Conservation (phyloP, 2,888 invertebrate species). For the Acanthosepion lycidas region DNA sequence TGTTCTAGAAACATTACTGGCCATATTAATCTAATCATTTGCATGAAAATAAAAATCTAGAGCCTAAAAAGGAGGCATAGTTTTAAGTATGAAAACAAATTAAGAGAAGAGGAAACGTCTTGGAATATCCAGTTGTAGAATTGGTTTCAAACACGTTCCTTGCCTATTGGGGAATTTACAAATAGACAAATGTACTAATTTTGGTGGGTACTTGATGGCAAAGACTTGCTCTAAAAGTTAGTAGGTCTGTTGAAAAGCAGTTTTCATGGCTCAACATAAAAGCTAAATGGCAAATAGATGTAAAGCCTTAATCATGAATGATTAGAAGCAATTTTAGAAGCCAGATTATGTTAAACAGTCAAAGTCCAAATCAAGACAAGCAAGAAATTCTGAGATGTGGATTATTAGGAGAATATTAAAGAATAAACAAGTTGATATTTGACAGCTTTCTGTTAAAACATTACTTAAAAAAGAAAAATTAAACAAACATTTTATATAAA, state of each 20-base stretch:
- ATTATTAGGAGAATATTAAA: background rate
- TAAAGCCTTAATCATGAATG: background rate
- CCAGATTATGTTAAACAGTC: background rate
- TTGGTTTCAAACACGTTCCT: background rate
- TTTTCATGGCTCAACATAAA: background rate
- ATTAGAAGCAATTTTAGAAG: background rate
- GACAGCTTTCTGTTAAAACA: background rate
- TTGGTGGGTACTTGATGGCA: background rate
- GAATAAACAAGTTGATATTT: background rate
- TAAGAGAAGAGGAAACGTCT: no score
- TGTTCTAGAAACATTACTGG: background rate
- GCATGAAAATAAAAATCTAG: background rate
- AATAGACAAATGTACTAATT: background rate
- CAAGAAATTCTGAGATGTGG: background rate
- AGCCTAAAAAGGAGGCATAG: background rate
- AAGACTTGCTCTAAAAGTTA: background rate
- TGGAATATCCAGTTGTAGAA: no score
- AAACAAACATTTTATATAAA: background rate
- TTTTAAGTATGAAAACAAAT: background rate
- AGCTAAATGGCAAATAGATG: background rate
- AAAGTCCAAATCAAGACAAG: background rate
- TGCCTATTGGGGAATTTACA: background rate
- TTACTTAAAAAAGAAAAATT: background rate
- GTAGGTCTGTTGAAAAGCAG: no score
- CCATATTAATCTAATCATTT: background rate